These are phyloP conservation scores for Mastigias papua DNA, from an alignment of 30 jellyfish, hydroid and myxozoan species.

Conservation along the genomic window DNA sequence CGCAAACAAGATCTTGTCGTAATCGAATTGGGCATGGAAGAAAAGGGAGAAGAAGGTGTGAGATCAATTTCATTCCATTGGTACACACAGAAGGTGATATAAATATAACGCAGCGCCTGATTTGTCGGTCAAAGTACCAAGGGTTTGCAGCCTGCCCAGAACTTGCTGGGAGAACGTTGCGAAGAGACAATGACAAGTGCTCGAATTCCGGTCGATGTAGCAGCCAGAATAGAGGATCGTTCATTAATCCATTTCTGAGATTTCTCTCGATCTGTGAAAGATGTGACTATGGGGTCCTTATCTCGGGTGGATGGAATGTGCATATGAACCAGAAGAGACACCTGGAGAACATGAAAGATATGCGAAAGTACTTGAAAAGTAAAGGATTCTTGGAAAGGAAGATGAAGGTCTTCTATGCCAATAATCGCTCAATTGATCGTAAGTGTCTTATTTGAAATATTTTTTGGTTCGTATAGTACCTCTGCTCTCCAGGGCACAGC, in stretches of 20 bases:
- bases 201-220: conserved; percentile 81
- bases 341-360: conserved; percentile 80
- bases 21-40: conserved; percentile 86
- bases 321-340: conserved; percentile 85
- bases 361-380: conserved; percentile 76
- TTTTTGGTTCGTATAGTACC: no score
- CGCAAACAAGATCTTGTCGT: conserved; percentile 73
- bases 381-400: conserved; percentile 81
- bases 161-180: conserved; percentile 54
- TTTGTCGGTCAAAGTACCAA: conserved; percentile 67
- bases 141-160: conserved; percentile 89
- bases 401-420: conserved; percentile 92
- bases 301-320: conserved; percentile 96
- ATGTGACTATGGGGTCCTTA: conserved; percentile 88
- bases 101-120: conserved; percentile 70
- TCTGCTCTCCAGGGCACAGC: no score
- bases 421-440: conserved; percentile 95
- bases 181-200: conserved; percentile 75
- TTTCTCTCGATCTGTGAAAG: conserved; percentile 69
- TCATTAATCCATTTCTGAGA: conserved; percentile 31
- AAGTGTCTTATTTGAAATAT: conserved; percentile 38
- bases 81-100: conserved; percentile 82
- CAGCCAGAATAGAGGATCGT: conserved; percentile 49
- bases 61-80: conserved; percentile 82
- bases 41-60: conserved; percentile 81